Evolutionary conservation across 2,888 invertebrate genomes (phyloP).

Genomic region (Carterocephalus palaemon): DNA sequence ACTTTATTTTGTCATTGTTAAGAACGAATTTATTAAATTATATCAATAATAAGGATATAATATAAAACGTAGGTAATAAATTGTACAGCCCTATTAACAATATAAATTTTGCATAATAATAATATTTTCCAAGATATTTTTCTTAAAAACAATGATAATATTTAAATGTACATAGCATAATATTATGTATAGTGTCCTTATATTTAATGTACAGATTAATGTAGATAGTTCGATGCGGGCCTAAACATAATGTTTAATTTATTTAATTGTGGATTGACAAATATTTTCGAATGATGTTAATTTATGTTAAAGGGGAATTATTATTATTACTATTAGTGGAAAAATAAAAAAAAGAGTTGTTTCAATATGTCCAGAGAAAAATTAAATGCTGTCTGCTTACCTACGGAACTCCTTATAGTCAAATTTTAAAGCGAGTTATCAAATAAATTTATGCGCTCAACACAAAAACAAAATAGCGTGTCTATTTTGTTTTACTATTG

Average conservation of each 20-base stretch:
- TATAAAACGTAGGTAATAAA: constrained; percentile 37
- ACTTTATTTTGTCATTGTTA: not conserved
- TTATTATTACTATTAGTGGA: no score
- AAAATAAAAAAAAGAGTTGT: no score
- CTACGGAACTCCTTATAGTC: no score
- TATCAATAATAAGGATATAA: constrained; percentile 22
- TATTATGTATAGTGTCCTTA: constrained; percentile 36
- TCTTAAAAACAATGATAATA: constrained; percentile 46
- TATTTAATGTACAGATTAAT: constrained; percentile 48
- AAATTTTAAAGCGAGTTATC: no score
- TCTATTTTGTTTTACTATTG: no score
- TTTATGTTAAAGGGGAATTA: no score
- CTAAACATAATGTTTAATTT: constrained; percentile 28
- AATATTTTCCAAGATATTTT: constrained; percentile 48
- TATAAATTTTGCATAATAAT: constrained; percentile 41
- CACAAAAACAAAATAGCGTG: no score
- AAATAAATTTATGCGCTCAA: no score
- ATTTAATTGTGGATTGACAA: constrained; percentile 24
- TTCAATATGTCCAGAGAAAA: no score
- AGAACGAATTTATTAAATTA: constrained; percentile 7
- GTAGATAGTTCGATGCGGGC: constrained; percentile 37
- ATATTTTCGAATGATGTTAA: no score
- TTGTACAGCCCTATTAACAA: constrained; percentile 45
- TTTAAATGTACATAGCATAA: constrained; percentile 45
- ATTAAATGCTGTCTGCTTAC: no score